Evolutionary conservation across 2,888 invertebrate species (phyloP), one percentile per base, ranked within the genome.

Genomic region (Ametastegia equiseti): DNA sequence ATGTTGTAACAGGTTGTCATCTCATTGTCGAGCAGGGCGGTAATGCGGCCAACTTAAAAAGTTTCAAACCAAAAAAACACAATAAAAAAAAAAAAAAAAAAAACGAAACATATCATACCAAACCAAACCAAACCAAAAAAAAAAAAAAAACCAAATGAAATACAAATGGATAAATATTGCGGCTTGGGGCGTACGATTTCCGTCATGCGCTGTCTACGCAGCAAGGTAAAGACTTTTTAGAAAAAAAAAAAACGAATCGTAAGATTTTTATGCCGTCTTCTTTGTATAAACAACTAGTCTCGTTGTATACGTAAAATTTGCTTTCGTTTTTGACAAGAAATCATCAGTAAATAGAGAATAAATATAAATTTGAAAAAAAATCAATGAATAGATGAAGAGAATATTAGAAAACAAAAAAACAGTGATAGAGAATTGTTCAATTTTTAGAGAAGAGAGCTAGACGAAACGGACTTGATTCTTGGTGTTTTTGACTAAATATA

Each of bases 171-270:
- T 78, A 78, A 78, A 63, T 45, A 78, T 60, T 78, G 78, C 78
- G 78, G 78, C 78, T 78, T 78, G 78, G 78, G 78, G 78, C 78
- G 78, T 78, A 78, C 78, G 78, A 78, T 78, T 78, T 78, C 15
- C 78, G 15, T 42, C 78, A 42, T 54, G 54, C 78, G 36, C 19
- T 57, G 39, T 78, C 78, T 15, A 60, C 78, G 57, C 78, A 63
- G 78, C 78, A 78, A 78, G 78, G 78, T 78, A 78, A 78, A 78
- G 75, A 78, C 45, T 78, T 60, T 57, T 39, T 2, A 75, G 54
- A 50, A 50, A 75, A 54, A 50, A 75, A 33, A 50, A 73, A 54
- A 33, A 36, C 23, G 33, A 30, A 19, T 23, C 27, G 3, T 36
- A 47, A 54, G 19, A 75, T 75, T 75, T 75, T 54, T 75, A 36